Percentiles rank a stretch among this genome's conserved stretches.
Conservation (phyloP, 2,888 invertebrate species). For the Microplitis manilae region DNA sequence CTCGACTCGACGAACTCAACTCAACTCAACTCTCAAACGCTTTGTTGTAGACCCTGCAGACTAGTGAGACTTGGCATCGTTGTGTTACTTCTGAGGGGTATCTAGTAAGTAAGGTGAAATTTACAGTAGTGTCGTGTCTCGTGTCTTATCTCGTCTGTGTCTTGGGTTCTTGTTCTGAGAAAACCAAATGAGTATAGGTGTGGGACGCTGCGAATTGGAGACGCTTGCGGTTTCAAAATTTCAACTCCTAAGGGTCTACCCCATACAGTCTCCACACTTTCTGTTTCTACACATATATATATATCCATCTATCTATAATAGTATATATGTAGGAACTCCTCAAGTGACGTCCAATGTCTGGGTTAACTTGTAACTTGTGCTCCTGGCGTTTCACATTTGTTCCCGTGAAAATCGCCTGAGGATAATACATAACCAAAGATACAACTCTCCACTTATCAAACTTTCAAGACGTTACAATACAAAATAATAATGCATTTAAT, state of each 20-base stretch:
- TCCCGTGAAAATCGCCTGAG: not conserved
- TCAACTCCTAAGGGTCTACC: not conserved
- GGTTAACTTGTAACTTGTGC: not conserved
- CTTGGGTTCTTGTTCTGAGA: not conserved
- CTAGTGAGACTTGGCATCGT: not conserved
- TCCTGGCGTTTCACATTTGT: not conserved
- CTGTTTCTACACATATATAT: not conserved
- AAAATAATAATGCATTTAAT: not conserved
- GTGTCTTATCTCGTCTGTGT: not conserved
- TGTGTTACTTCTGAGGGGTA: not conserved
- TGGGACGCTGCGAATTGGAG: not conserved
- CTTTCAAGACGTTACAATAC: not conserved
- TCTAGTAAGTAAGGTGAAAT: not conserved
- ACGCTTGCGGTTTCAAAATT: conserved; percentile 1
- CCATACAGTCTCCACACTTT: not conserved
- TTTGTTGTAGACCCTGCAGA: not conserved
- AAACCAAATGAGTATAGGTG: not conserved
- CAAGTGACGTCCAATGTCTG: not conserved
- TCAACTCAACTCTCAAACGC: not conserved
- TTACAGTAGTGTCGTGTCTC: not conserved
- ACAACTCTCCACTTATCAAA: not conserved
- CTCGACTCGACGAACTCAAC: not conserved
- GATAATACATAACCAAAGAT: not conserved
- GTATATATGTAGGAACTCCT: not conserved
- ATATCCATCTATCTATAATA: not conserved